Base-by-base conservation (phyloP, 2,888 invertebrate genomes). In the Xestia rhomboidea region DNA sequence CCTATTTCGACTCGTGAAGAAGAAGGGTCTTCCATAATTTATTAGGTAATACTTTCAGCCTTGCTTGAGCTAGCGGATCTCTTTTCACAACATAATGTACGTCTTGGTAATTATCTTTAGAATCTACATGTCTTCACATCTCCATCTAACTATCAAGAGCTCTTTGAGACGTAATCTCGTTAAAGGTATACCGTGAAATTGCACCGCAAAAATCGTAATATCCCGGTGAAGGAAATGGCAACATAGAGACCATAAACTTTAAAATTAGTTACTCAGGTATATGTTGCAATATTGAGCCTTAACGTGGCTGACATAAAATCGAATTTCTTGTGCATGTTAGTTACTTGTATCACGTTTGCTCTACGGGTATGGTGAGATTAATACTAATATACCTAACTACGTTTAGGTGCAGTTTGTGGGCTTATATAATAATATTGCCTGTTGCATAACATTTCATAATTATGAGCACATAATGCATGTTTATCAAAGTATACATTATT, bases 251-350 rank as follows among this genome's bases (percentile, higher is more conserved):
- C 13, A 18, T 44, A 2, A 44, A 67, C 2, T 57, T 67, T 46
- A 34, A 57, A 38, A 27, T 68, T 34, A 46, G 8, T 7, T 57
- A 57, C 44, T n/a, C 30, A n/a, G 30, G 13, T 13, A 51, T 41
- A 24, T 27, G 49, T 49, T 49, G 27, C 46, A 68, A 69, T 62
- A 69, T 38, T 69, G 27, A 62, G 60, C 38, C 27, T 21, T 49
- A 38, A 8, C 0, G 3, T 7, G 0, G 34, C 27, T 11, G 2
- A 3, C 6, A 49, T 49, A 62, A 27, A 27, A 41, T 74, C 27
- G 69, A 27, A 24, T 62, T 62, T 49, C 11, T 13, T 27, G 7
- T 69, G 27, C 21, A 11, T 4, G 38, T 34, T 46, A 0, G 15
- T 10, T 34, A 34, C 46, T 60, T 46, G 8, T 24, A 27, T 30